Conservation (phyloP, 2,888 invertebrate species). For the Philaethria dido region DNA sequence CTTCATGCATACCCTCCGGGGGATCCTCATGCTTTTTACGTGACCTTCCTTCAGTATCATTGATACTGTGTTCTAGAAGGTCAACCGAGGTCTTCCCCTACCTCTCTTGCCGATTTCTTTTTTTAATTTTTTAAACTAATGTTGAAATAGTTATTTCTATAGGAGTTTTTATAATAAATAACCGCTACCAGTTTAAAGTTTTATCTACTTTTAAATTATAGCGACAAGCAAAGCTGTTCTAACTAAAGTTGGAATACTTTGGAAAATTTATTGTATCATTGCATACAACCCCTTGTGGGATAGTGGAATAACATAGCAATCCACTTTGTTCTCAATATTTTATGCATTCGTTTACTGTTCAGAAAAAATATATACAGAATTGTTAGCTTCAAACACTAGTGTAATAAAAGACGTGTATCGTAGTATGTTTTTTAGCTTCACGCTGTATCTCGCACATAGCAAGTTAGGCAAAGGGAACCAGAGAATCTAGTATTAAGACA, state of each 20-base stretch:
- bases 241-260: constrained; percentile 9
- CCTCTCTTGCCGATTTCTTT: too few species aligned
- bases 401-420: background rate
- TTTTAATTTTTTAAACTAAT: background rate
- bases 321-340: background rate
- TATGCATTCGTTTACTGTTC: background rate
- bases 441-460: too few species aligned
- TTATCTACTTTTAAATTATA: constrained; percentile 7
- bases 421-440: too few species aligned
- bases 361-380: background rate
- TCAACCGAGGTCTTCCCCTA: too few species aligned
- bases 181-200: background rate
- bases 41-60: too few species aligned
- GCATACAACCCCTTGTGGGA: constrained; percentile 6
- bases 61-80: too few species aligned
- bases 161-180: background rate
- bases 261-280: background rate
- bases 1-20: too few species aligned
- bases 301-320: background rate
- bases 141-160: background rate
- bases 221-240: background rate
- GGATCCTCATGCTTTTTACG: too few species aligned
- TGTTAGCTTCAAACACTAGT: background rate
- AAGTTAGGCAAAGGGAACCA: too few species aligned
- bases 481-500: too few species aligned